phyloP scores from a whole-genome alignment of 2,888 invertebrate species.

The Chrysotoxum bicinctum region DNA sequence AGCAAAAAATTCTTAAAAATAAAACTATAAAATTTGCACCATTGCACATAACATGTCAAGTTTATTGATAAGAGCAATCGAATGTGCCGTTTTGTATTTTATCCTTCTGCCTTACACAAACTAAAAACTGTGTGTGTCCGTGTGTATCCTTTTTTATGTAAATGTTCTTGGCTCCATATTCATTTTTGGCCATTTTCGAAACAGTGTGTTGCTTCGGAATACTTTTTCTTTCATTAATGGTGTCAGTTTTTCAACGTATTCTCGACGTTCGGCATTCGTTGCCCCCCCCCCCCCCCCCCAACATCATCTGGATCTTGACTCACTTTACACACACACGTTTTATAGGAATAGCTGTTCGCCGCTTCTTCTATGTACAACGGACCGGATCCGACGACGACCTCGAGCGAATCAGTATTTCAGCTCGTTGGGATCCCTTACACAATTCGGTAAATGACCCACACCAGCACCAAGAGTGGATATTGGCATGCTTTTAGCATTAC shows the following conservation, averaged over 20 bases:
- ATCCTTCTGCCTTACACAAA: constrained; percentile 2
- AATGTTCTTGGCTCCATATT: constrained; percentile 48
- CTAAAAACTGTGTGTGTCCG: background rate
- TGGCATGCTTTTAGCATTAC: constrained; percentile 67
- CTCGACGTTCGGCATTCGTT: constrained; percentile 36
- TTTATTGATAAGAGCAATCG: constrained; percentile 61
- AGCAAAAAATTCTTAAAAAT: constrained; percentile 29
- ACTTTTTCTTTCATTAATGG: constrained; percentile 54
- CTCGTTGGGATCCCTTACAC: constrained; percentile 45
- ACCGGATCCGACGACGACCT: constrained; percentile 7
- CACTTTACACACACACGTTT: background rate
- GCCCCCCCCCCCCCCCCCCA: too few relatives aligned
- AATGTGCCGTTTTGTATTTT: constrained; percentile 53
- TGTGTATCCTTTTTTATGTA: constrained; percentile 31
- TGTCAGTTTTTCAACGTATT: constrained; percentile 63
- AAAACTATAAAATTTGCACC: constrained; percentile 67
- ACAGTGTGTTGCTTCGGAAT: constrained; percentile 31
- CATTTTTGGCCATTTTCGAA: constrained; percentile 43
- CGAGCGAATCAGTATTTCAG: constrained; percentile 38
- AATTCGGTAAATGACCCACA: constrained; percentile 1
- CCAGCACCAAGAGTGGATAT: constrained; percentile 20
- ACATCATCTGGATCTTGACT: constrained; percentile 20
- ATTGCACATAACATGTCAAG: constrained; percentile 68
- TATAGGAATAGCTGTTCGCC: background rate
- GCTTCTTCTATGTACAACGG: background rate